phyloP scores from a whole-genome alignment of 2,113 vertebrate species.

The Rana temporaria region DNA sequence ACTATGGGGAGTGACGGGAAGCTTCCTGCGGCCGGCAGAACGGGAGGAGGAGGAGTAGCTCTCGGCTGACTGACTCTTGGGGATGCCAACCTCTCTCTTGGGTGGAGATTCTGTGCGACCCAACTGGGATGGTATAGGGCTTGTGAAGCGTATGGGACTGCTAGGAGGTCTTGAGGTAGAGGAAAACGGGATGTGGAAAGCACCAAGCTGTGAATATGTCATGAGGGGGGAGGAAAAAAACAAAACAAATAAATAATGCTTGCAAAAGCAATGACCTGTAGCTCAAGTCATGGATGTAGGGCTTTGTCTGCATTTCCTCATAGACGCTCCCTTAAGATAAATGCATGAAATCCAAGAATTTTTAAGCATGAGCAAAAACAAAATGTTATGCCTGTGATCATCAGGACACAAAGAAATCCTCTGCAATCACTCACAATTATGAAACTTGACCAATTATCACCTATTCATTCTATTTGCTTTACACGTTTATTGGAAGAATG shows the following conservation, averaged over 20 bases:
- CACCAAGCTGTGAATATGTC: constrained; percentile 82
- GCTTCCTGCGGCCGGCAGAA: constrained; percentile 83
- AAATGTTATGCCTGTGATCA: no score
- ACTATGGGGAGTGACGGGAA: constrained; percentile 81
- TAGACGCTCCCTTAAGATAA: no score
- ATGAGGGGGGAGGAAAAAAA: constrained; percentile 62
- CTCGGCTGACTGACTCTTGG: constrained; percentile 85
- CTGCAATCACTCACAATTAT: no score
- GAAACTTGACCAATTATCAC: no score
- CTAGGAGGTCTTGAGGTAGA: constrained; percentile 82
- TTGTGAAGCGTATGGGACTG: constrained; percentile 82
- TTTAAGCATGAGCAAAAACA: no score
- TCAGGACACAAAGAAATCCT: no score
- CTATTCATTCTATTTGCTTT: no score
- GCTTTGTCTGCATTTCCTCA: neutral
- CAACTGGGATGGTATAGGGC: constrained; percentile 81
- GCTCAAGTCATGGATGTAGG: no score
- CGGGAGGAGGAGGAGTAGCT: constrained; percentile 75
- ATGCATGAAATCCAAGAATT: no score
- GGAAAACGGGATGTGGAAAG: constrained; percentile 86
- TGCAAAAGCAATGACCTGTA: neutral
- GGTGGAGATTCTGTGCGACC: constrained; percentile 81
- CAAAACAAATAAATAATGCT: constrained; percentile 3
- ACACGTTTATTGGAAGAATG: no score
- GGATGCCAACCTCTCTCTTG: constrained; percentile 75